Evolutionary conservation across 2,888 invertebrate genomes (phyloP).

Genomic region (Drosophila mettleri): DNA sequence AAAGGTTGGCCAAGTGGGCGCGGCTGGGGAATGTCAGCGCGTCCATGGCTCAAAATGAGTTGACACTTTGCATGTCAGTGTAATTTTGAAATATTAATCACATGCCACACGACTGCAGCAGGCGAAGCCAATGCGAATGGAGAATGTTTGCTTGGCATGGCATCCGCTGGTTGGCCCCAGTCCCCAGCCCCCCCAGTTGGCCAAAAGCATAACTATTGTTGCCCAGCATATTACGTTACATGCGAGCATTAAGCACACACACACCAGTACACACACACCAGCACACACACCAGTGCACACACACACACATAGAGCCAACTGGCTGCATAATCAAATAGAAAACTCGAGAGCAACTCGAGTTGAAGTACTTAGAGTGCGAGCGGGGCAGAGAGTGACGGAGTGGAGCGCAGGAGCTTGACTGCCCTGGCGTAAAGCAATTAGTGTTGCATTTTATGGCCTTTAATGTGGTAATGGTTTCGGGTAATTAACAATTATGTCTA

Average conservation of each 20-base stretch:
- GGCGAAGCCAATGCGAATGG: constrained; percentile 21
- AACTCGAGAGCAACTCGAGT: constrained; percentile 37
- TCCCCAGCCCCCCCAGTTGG: background rate
- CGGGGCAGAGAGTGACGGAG: background rate
- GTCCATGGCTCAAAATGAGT: constrained; percentile 69
- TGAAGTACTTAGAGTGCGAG: background rate
- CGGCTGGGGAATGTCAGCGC: constrained; percentile 30
- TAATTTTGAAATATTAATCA: constrained; percentile 81
- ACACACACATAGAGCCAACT: constrained; percentile 12
- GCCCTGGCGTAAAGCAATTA: constrained; percentile 76
- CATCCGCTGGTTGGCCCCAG: constrained; percentile 38
- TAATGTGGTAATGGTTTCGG: constrained; percentile 81
- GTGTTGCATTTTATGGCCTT: constrained; percentile 82
- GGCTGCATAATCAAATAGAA: constrained; percentile 78
- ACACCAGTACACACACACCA: constrained; percentile 17
- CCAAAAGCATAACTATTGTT: constrained; percentile 63
- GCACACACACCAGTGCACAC: constrained; percentile 22
- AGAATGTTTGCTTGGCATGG: constrained; percentile 68
- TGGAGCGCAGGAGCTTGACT: background rate
- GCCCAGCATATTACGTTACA: constrained; percentile 70
- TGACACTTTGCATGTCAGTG: constrained; percentile 80
- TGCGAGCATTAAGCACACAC: constrained; percentile 58
- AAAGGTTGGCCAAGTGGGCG: constrained; percentile 46
- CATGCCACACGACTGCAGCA: constrained; percentile 62
- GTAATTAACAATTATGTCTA: constrained; percentile 81